Evolutionary conservation across 2,888 invertebrate genomes (phyloP).

Genomic region (Thera britannica): DNA sequence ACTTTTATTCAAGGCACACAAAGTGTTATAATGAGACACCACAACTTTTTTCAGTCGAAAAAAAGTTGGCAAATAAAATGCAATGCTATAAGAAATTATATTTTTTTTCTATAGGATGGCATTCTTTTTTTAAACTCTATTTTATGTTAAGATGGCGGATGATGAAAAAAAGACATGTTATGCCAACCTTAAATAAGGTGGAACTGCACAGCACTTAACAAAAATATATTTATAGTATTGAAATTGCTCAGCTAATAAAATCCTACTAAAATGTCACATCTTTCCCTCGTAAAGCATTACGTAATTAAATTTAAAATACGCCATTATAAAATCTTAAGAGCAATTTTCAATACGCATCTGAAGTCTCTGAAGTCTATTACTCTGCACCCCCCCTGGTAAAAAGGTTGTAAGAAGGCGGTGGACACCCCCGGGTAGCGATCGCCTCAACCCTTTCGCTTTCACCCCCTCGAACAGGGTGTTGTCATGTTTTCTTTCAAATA

Average conservation of each 20-base stretch:
- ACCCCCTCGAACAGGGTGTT: slow-evolving; percentile 79
- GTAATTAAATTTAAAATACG: slow-evolving; percentile 44
- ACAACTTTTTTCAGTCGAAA: too few relatives aligned
- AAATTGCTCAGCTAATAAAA: slow-evolving; percentile 1
- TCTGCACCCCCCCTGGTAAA: slow-evolving; percentile 78
- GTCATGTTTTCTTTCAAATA: slow-evolving; percentile 49
- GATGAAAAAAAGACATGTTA: too few relatives aligned
- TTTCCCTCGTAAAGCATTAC: slow-evolving; percentile 29
- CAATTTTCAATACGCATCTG: slow-evolving; percentile 51
- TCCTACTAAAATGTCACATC: slow-evolving; percentile 8
- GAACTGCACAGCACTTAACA: too few relatives aligned
- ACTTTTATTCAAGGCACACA: too few relatives aligned
- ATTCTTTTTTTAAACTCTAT: too few relatives aligned
- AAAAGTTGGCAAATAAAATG: too few relatives aligned
- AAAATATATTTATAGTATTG: not conserved
- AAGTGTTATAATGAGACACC: too few relatives aligned
- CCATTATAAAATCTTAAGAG: slow-evolving; percentile 46
- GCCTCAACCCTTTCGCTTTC: slow-evolving; percentile 85
- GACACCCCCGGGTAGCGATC: slow-evolving; percentile 77
- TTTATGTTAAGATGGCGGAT: too few relatives aligned
- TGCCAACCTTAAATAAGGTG: too few relatives aligned
- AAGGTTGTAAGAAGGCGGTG: slow-evolving; percentile 84
- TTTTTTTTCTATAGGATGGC: too few relatives aligned
- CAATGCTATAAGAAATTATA: too few relatives aligned
- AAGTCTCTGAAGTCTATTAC: slow-evolving; percentile 71